Conservation (phyloP, 2,888 invertebrate species). For the Clivina fossor region DNA sequence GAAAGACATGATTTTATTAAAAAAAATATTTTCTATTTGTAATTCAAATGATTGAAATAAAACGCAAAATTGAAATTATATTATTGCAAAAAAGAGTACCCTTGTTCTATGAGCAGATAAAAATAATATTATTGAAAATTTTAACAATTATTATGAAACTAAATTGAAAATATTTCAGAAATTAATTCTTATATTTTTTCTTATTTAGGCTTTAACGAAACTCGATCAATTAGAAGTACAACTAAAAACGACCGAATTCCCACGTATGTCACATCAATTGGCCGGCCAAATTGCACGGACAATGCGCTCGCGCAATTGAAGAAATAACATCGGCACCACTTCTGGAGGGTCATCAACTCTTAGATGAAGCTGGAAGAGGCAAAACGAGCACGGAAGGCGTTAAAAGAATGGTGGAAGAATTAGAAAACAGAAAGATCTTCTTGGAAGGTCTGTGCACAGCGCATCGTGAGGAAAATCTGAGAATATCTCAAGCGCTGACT, state of each 20-base stretch:
- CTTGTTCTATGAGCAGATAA: too few relatives aligned
- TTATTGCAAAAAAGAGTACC: too few relatives aligned
- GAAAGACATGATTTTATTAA: too few relatives aligned
- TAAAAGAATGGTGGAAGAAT: slow-evolving; percentile 66
- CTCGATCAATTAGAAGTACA: slow-evolving; percentile 76
- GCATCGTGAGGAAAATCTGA: slow-evolving; percentile 68
- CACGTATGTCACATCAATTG: slow-evolving; percentile 66
- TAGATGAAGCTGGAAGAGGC: slow-evolving; percentile 67
- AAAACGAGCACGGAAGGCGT: slow-evolving; percentile 68
- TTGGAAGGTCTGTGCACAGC: slow-evolving; percentile 65
- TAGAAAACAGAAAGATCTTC: slow-evolving; percentile 72
- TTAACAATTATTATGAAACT: background rate
- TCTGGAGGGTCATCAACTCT: slow-evolving; percentile 70
- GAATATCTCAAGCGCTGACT: slow-evolving; percentile 68
- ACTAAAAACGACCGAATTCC: slow-evolving; percentile 64
- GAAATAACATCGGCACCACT: slow-evolving; percentile 68
- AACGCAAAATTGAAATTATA: too few relatives aligned
- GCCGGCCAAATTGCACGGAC: slow-evolving; percentile 68
- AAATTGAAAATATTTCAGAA: background rate
- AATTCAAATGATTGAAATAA: too few relatives aligned
- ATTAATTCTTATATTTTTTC: slow-evolving; percentile 18
- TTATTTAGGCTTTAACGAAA: slow-evolving; percentile 65
- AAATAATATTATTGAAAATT: too few relatives aligned
- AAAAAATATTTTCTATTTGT: too few relatives aligned
- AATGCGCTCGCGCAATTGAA: slow-evolving; percentile 65